Evolutionary conservation across 2,888 invertebrate genomes (phyloP).

Genomic region (Caenorhabditis sp.): DNA sequence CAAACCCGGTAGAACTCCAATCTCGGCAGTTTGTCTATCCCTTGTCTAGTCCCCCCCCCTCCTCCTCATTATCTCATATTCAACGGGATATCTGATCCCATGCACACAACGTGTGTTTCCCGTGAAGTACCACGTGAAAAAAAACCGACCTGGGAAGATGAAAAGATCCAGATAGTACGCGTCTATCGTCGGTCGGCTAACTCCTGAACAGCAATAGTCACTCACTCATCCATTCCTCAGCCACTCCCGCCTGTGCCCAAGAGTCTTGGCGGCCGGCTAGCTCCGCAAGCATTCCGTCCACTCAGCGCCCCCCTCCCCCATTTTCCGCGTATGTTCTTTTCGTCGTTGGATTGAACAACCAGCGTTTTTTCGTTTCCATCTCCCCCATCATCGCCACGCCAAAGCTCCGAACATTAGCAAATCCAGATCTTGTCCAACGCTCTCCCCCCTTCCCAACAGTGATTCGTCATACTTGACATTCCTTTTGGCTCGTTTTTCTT

Average conservation of each 20-base stretch:
- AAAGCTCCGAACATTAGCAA: slow-evolving; percentile 63
- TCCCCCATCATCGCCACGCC: slow-evolving; percentile 7
- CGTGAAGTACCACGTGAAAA: slow-evolving; percentile 49
- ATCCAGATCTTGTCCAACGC: slow-evolving; percentile 31
- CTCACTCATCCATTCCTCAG: too few species aligned
- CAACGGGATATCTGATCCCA: too few species aligned
- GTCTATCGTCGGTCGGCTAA: slow-evolving; percentile 16
- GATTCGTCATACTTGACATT: slow-evolving; percentile 57
- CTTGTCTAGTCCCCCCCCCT: slow-evolving; percentile 1
- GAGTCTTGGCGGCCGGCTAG: slow-evolving; percentile 47
- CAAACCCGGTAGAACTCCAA: too few species aligned
- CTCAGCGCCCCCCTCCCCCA: slow-evolving; percentile 8
- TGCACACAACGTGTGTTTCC: too few species aligned
- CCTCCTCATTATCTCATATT: slow-evolving; percentile 3
- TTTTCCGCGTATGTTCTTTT: slow-evolving; percentile 51
- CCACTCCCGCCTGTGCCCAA: slow-evolving; percentile 21
- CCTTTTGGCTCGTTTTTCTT: slow-evolving; percentile 20
- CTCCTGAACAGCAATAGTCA: slow-evolving; percentile 48
- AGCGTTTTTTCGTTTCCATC: slow-evolving; percentile 18
- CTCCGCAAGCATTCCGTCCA: slow-evolving; percentile 49
- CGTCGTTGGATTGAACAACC: slow-evolving; percentile 30
- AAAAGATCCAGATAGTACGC: slow-evolving; percentile 41
- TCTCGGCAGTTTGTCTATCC: slow-evolving; percentile 6
- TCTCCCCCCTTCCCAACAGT: slow-evolving; percentile 7
- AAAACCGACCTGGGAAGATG: neutral